These are phyloP conservation scores for Myocastor coypus DNA, from an alignment of 2,113 vertebrate genomes.

Conservation along the genomic window DNA sequence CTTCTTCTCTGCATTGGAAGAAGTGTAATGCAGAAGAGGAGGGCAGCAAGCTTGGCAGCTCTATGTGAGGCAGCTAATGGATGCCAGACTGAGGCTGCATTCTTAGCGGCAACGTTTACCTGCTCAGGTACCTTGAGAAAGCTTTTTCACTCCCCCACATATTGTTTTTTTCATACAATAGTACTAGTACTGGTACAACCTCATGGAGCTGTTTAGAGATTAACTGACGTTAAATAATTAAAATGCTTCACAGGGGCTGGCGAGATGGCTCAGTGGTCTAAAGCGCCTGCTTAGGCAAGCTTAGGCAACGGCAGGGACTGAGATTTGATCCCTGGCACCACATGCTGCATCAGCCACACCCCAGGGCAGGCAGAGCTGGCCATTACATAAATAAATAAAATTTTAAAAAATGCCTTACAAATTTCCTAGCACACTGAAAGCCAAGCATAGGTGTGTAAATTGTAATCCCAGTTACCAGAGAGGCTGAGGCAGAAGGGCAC, in stretches of 20 bases:
- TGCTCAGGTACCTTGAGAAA: slow-evolving; percentile 38
- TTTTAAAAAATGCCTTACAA: not conserved
- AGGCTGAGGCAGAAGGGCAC: not conserved
- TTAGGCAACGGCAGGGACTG: no score
- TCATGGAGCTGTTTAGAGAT: not conserved
- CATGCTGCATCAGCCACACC: no score
- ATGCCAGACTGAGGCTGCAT: not conserved
- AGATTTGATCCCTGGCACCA: no score
- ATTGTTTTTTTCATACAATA: not conserved
- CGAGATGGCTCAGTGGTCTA: no score
- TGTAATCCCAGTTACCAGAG: not conserved
- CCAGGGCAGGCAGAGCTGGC: no score
- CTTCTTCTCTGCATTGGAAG: not conserved
- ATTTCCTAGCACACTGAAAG: not conserved
- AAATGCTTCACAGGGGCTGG: not conserved
- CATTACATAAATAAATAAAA: no score
- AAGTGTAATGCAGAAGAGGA: not conserved
- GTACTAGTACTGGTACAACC: not conserved
- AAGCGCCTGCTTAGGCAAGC: no score
- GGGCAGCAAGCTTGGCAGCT: not conserved
- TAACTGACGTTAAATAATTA: slow-evolving; percentile 47
- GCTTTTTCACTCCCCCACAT: slow-evolving; percentile 35
- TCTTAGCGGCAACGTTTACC: not conserved
- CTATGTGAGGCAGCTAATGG: not conserved
- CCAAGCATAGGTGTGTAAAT: not conserved